Percentiles rank a stretch among this genome's conserved stretches.
Conservation (phyloP, 2,113 vertebrate species). For the Barbus barbus region DNA sequence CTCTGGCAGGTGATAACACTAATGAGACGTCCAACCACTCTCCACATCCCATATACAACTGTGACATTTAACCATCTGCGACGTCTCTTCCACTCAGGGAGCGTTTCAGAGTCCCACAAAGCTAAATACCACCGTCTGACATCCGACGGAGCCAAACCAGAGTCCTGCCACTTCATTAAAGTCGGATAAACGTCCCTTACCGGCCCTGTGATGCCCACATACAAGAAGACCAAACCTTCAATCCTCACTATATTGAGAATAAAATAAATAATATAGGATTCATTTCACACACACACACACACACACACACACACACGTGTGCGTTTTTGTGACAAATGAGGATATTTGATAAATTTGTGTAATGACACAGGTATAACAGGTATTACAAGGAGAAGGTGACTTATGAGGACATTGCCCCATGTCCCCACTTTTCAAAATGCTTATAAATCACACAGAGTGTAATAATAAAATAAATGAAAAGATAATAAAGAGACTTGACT, state of each 20-base stretch:
- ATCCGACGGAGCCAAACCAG: slow-evolving; percentile 3
- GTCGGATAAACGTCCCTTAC: not conserved
- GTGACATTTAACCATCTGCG: slow-evolving; percentile 50
- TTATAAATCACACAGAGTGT: too few species aligned
- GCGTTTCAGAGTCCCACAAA: not conserved
- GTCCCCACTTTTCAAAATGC: too few species aligned
- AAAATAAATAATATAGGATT: too few species aligned
- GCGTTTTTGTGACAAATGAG: too few species aligned
- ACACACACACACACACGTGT: too few species aligned
- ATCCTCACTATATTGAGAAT: not conserved
- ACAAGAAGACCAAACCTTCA: slow-evolving; percentile 15
- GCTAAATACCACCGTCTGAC: slow-evolving; percentile 47
- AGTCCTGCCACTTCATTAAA: slow-evolving; percentile 54
- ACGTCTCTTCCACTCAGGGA: slow-evolving; percentile 6
- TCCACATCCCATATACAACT: slow-evolving; percentile 47
- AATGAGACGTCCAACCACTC: slow-evolving; percentile 39
- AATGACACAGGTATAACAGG: too few species aligned
- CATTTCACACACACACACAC: too few species aligned
- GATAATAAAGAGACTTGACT: too few species aligned
- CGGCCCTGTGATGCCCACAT: not conserved
- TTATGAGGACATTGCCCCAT: too few species aligned
- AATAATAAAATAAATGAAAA: too few species aligned
- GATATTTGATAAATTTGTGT: too few species aligned
- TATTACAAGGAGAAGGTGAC: too few species aligned
- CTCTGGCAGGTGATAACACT: slow-evolving; percentile 41